phyloP scores from a whole-genome alignment of 2,113 vertebrate species.

The Ailuropoda melanoleuca region DNA sequence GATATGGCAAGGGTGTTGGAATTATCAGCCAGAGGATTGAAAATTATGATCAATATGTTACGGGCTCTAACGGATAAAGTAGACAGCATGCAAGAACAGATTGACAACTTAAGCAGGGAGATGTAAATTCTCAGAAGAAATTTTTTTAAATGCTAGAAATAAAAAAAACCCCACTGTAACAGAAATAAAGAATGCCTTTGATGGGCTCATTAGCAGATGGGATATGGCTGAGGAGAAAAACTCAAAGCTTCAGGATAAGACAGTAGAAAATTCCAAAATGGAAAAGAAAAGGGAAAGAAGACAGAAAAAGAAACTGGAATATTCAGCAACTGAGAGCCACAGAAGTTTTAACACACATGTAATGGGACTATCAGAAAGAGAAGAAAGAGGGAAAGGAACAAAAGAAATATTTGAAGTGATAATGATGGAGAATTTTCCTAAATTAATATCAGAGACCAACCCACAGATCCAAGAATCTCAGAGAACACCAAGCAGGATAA shows the following conservation, averaged over 20 bases:
- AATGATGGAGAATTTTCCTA: background rate
- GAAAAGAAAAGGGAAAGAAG: background rate
- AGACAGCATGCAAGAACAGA: background rate
- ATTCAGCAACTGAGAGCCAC: background rate
- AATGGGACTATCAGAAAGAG: background rate
- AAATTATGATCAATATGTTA: background rate
- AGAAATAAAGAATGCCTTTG: background rate
- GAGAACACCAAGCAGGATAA: background rate
- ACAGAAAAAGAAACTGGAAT: background rate
- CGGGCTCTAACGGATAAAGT: background rate
- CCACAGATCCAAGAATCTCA: background rate
- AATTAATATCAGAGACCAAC: background rate
- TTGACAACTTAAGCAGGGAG: background rate
- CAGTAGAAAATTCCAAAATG: background rate
- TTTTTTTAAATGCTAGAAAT: background rate
- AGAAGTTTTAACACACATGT: background rate
- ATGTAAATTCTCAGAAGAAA: background rate
- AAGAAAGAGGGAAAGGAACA: background rate
- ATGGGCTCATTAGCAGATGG: background rate
- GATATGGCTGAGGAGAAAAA: background rate
- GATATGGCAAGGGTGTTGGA: background rate
- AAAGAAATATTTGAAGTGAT: background rate
- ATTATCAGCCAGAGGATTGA: background rate
- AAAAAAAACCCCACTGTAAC: background rate
- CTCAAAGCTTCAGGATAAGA: background rate